A percentile compares a stretch with the other conserved stretches of the same genome.
Conservation (phyloP, 37 sponge, comb jelly and placozoan genomes). For the Lycopodina hypogea region DNA sequence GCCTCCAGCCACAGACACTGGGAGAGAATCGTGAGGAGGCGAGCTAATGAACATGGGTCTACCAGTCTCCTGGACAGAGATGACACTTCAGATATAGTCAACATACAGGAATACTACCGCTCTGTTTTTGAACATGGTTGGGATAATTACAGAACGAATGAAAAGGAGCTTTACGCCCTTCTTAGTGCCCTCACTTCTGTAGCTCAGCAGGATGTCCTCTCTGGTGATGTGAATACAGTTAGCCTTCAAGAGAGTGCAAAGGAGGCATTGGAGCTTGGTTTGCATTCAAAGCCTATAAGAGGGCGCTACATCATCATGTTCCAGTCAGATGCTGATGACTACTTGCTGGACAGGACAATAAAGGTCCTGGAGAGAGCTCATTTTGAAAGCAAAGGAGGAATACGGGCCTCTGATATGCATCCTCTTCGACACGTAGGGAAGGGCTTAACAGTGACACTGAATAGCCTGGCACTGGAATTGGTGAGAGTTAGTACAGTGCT, state of each 20-base stretch:
- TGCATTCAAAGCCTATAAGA: slow-evolving; percentile 24
- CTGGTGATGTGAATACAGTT: not conserved
- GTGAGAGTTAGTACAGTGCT: no score
- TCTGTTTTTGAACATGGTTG: slow-evolving; percentile 18
- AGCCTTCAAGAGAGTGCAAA: not conserved
- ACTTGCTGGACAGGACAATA: slow-evolving; percentile 46
- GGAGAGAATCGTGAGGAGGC: slow-evolving; percentile 37
- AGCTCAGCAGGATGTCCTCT: not conserved
- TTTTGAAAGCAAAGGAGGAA: slow-evolving; percentile 16
- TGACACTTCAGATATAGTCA: slow-evolving; percentile 42
- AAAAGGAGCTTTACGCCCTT: slow-evolving; percentile 7
- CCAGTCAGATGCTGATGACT: slow-evolving; percentile 22
- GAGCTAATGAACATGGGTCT: not conserved
- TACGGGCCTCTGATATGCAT: slow-evolving; percentile 49
- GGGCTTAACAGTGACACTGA: slow-evolving; percentile 74
- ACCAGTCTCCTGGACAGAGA: not conserved
- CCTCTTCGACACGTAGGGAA: slow-evolving; percentile 32
- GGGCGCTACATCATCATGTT: slow-evolving; percentile 69
- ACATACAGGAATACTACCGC: slow-evolving; percentile 49
- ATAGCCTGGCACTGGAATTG: slow-evolving; percentile 38
- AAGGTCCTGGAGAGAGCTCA: slow-evolving; percentile 41
- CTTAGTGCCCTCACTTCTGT: not conserved
- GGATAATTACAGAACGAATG: not conserved
- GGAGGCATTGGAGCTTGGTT: not conserved
- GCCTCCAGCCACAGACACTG: slow-evolving; percentile 53